Base-by-base conservation (phyloP, 2,113 vertebrate genomes). In the Oreocharis arfaki region DNA sequence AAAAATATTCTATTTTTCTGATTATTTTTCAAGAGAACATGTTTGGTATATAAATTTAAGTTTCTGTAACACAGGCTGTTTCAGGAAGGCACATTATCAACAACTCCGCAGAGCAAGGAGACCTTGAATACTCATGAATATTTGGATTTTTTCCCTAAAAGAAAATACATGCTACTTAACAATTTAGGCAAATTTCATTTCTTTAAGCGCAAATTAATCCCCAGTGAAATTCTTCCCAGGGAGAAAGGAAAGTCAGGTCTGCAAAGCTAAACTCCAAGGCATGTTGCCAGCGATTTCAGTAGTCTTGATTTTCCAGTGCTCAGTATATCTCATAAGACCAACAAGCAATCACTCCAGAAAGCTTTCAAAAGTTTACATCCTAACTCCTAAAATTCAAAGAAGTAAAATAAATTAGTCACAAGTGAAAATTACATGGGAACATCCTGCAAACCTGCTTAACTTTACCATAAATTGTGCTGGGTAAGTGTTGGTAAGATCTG, bases 1-100 rank as follows among this genome's bases (percentile, higher is more conserved):
- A 74, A 94, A 97, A 95, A 93, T 88, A 87, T 70, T 87, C 46
- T 83, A 9, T 64, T 95, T 84, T 70, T 61, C 80, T 71, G 67
- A 32, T 87, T 95, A 93, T 95, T 88, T 73, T 91, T 87, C 75
- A 71, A 57, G 39, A 33, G 32, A 69, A 70, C 0, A 28, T 24
- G 16, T 89, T 78, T 50, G 67, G n/a, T 75, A 90, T 74, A 75
- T 57, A 87, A 61, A 91, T 71, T 49, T 27, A 47, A 83, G 46
- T 67, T 87, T 88, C 78, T 41, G 7, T 61, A 89, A 69, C 20
- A 70, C 26, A 35, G 22, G 39, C 42, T 55, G 20, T 55, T 94
- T 79, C 55, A 87, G 59, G 33, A 93, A 79, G 21, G 46, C 7
- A 17, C n/a, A 44, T 9, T 23, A 74, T 33, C 55, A 88, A 69